Base-by-base conservation (phyloP, 2,797 vertebrate genomes). In the Spinus olivaceus region DNA sequence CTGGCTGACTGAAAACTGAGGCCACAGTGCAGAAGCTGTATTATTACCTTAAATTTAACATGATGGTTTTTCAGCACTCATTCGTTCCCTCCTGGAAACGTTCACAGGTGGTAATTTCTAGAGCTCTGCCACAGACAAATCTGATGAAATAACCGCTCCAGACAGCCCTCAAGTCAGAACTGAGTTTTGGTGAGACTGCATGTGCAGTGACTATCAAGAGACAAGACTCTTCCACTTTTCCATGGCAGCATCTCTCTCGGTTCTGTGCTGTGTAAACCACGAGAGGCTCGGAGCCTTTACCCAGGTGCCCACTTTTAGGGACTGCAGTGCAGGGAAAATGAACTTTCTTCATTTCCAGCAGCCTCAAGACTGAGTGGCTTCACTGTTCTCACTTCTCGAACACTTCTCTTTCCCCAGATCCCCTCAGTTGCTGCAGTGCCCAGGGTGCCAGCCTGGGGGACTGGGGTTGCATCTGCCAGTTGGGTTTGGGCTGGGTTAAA, bases 31-130 rank as follows among this genome's bases (percentile, higher is more conserved):
- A 69, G 69, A 42, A 64, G 22, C 19, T 84, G 9, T 22, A 6
- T 49, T 30, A 25, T 61, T 67, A 76, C 79, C 86, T 91, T 93
- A 81, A 88, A 53, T 54, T 33, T 50, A n/a, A 44, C 27, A 1
- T 3, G 12, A 5, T 20, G 42, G 15, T 7, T 86, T 85, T 78
- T 41, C 46, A 74, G 32, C 28, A n/a, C 41, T 74, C 35, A 2
- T 17, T 41, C 1, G 0, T 72, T 93, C 28, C 50, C 12, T 42
- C 8, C 64, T 66, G 69, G n/a, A 78, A 61, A 24, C 0, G 0
- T n/a, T 53, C n/a, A 42, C 30, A 37, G 47, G 18, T 49, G 14
- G 44, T 4, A 10, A 32, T 78, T 66, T 77, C 79, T 77, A 59
- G 41, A 74, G 35, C 23, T 79, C 6, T 35, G 33, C 15, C 57